Base-by-base conservation (phyloP, 2,888 invertebrate species). In the Pheosia gnoma region DNA sequence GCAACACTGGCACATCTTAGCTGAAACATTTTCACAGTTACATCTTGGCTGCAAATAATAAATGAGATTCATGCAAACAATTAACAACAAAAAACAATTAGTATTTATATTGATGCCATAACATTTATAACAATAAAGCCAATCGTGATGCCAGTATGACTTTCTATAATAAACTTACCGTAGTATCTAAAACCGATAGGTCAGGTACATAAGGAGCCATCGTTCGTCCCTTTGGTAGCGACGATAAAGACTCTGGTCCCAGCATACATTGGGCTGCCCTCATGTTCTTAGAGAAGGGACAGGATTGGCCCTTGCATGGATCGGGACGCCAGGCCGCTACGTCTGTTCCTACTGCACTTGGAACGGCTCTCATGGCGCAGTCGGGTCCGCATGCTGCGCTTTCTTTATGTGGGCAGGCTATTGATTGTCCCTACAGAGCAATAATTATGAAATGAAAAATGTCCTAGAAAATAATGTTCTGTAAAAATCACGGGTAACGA, bases 231-330 rank as follows among this genome's bases (percentile, higher is more conserved):
- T 67, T 62, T 0, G 67, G 66, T 0, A 68, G 41, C 3, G 79
- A 51, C 9, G 66, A 71, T 3, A 87, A 57, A 0, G 78, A 63
- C 10, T 88, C 90, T 0, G 85, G 81, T 1, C 87, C 88, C 3
- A 90, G 73, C 0, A 85, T 74, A 63, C 91, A 92, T 63, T 90
- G 91, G 0, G 90, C 90, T 0, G 90, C 88, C 62, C 89, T 81
- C 87, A 90, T 87, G 51, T 86, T 86, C 62, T 85, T 89, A 4
- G 68, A 49, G 63, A 84, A 85, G 4, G 76, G 67, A 56, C 89
- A 87, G 0, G 79, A 70, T 0, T 78, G 63, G 38, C 76, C 83
- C 36, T 77, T 71, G 60, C 90, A 90, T 4, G 88, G 80, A 2
- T 78, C 80, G 2, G 82, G 83, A 57, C 70, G 74, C 75, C 74